These are phyloP conservation scores for Danio tinwini DNA, from an alignment of 2,797 vertebrate species.

Conservation along the genomic window DNA sequence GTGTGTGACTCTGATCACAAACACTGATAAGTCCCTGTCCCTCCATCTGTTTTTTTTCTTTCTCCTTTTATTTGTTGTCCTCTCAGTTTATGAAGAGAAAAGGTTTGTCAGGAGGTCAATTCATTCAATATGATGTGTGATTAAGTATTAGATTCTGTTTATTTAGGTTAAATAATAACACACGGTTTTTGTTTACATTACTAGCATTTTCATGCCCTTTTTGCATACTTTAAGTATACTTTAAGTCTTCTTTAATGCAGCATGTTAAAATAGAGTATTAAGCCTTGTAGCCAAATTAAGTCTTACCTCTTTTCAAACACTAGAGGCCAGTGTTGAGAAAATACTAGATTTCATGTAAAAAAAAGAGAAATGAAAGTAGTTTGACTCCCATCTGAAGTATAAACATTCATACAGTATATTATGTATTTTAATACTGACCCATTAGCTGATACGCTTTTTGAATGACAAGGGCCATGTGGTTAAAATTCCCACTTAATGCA, in stretches of 20 bases:
- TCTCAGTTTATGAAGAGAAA: background rate
- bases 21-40: slow-evolving; percentile 9
- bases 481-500: background rate
- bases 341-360: background rate
- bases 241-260: background rate
- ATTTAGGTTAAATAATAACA: background rate
- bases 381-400: background rate
- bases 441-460: no score
- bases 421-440: background rate
- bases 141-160: background rate
- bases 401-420: background rate
- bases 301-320: background rate
- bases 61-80: background rate
- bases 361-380: background rate
- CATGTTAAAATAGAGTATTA: background rate
- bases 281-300: background rate
- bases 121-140: background rate
- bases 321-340: slow-evolving; percentile 42
- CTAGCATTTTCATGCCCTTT: background rate
- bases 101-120: background rate
- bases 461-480: background rate
- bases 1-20: slow-evolving; percentile 2
- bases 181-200: background rate
- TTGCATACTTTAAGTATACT: no score
- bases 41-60: background rate